phyloP scores from a whole-genome alignment of 2,797 vertebrate genomes.

The Aerospiza tachiro region DNA sequence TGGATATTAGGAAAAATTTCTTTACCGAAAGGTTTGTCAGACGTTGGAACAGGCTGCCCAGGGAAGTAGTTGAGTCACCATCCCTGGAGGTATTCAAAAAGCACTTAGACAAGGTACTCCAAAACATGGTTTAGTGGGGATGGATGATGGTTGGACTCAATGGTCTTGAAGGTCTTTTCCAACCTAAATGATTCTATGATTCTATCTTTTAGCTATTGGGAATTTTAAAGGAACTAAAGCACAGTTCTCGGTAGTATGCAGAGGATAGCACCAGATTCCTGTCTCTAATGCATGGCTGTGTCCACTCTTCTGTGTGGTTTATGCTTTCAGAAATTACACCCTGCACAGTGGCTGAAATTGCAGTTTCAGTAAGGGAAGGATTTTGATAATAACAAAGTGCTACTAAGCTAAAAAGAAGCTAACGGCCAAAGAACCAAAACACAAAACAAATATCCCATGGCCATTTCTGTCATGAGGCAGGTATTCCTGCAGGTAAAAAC shows the following conservation, averaged over 20 bases:
- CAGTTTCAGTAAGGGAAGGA: background rate
- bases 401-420: background rate
- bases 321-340: background rate
- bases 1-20: no score
- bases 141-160: no score
- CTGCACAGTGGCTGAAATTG: background rate
- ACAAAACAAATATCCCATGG: background rate
- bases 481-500: background rate
- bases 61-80: no score
- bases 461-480: background rate
- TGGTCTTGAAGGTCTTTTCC: no score
- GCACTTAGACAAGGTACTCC: fast-evolving
- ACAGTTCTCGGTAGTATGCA: background rate
- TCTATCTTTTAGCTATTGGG: background rate
- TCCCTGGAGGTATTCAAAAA: no score
- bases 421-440: background rate
- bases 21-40: no score
- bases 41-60: no score
- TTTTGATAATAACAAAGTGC: background rate
- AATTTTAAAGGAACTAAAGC: background rate
- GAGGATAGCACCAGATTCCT: background rate
- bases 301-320: background rate
- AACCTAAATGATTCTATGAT: no score
- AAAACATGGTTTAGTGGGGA: no score
- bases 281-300: background rate